Evolutionary conservation across 2,888 invertebrate genomes (phyloP), one percentile per base, ranked within the genome.

Genomic region (Tuberolachnus salignus): DNA sequence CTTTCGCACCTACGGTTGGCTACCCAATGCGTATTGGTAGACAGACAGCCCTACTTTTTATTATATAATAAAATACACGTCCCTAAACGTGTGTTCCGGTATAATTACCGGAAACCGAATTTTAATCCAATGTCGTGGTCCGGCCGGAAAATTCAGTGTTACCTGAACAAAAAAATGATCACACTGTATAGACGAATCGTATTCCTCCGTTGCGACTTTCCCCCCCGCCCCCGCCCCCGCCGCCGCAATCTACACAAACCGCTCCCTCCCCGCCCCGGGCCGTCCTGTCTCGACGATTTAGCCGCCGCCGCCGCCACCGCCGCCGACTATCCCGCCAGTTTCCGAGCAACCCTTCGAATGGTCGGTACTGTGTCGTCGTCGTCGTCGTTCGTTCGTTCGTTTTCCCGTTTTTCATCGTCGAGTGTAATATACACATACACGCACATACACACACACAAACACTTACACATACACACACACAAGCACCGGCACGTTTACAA

Each of bases 261-360:
- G 1, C 61, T 61, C 72, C 19, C 4, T 6, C 23, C 11, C 49
- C 6, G 26, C 23, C 26, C 49, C 6, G 49, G 8, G n/a, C 19
- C 49, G 42, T 6, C 63, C 61, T 16, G 19, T n/a, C 59, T 19
- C n/a, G 16, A 19, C 59, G 34, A 26, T 49, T 49, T 42, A 42
- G 51, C 51, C 51, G 46, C 51, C 34, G 42, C 42, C 42, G 61
- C 51, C 51, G 57, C 44, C 51, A 23, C 42, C 44, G 74, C 42
- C 53, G 64, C n/a, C 66, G 69, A 67, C 49, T 57, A 59, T 78
- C 67, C 69, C 57, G 67, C 67, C 78, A 78, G 78, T 78, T 67
- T 78, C 67, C 78, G 78, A 78, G 78, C 69, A 26, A 69, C 69
- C 78, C 42, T 69, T 49, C 66, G 53, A 74, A 63, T 26, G 26